A percentile compares a stretch with the other conserved stretches of the same genome.
Evolutionary conservation across 2,888 invertebrate species (phyloP).

Genomic region (Machimus rusticus): DNA sequence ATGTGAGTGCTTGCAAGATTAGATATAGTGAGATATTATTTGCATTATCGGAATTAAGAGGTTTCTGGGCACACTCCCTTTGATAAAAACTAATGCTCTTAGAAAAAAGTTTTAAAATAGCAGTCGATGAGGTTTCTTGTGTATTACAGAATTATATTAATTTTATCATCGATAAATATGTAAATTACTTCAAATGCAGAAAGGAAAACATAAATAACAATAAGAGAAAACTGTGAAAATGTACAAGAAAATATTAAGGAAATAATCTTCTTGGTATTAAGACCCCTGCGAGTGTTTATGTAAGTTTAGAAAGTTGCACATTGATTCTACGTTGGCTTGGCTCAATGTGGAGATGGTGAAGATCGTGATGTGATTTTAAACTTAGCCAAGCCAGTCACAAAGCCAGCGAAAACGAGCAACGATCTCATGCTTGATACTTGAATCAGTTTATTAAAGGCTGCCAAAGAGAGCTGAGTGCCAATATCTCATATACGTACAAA

Average conservation of each 20-base stretch:
- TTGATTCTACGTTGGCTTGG: slow-evolving; percentile 18
- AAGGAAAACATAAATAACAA: not conserved
- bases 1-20: not conserved
- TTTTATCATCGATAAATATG: not conserved
- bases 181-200: not conserved
- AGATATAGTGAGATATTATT: not conserved
- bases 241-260: not conserved
- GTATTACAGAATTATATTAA: not conserved
- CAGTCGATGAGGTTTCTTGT: not conserved
- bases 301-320: slow-evolving; percentile 30
- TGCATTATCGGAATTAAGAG: not conserved
- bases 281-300: not conserved
- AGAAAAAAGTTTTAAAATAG: not conserved
- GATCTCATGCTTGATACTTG: slow-evolving; percentile 19
- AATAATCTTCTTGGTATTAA: not conserved
- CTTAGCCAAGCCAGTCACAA: slow-evolving; percentile 32
- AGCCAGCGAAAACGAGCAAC: slow-evolving; percentile 4
- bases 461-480: slow-evolving; percentile 27
- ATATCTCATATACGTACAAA: not conserved
- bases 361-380: slow-evolving; percentile 20
- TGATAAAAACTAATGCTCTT: not conserved
- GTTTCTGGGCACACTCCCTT: not conserved
- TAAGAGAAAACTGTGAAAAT: not conserved
- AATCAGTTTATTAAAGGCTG: slow-evolving; percentile 32
- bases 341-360: not conserved